Evolutionary conservation across 2,113 vertebrate species (phyloP).

Genomic region (Datnioides undecimradiatus): DNA sequence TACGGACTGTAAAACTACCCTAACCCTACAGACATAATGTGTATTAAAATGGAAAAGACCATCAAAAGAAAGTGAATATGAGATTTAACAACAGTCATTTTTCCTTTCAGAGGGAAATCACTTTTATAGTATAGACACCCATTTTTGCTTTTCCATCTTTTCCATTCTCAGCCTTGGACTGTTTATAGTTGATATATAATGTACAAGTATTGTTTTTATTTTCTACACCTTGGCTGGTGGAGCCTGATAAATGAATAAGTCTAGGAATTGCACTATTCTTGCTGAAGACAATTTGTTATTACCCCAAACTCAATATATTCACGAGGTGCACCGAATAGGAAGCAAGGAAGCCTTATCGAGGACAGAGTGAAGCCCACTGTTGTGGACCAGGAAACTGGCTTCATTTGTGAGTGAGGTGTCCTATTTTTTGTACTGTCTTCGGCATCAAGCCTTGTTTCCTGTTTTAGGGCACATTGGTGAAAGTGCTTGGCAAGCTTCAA

Average conservation of each 20-base stretch:
- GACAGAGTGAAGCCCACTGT: not conserved
- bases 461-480: not conserved
- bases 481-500: constrained; percentile 6
- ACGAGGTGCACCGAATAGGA: not conserved
- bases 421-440: constrained; percentile 16
- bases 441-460: not conserved
- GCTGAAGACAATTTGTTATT: not conserved
- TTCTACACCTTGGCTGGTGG: not conserved
- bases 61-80: no score
- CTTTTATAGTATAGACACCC: no score
- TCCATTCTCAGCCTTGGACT: no score
- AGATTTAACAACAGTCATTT: no score
- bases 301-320: not conserved
- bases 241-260: not conserved
- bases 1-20: not conserved
- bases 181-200: no score
- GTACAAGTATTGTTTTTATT: no score
- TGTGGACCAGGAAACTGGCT: not conserved
- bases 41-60: not conserved
- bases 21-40: no score
- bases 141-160: no score
- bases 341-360: not conserved
- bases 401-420: constrained; percentile 10
- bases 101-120: not conserved
- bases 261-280: not conserved